Base-by-base conservation (phyloP, 2,797 vertebrate genomes). In the Ptychobarbus kaznakovi region DNA sequence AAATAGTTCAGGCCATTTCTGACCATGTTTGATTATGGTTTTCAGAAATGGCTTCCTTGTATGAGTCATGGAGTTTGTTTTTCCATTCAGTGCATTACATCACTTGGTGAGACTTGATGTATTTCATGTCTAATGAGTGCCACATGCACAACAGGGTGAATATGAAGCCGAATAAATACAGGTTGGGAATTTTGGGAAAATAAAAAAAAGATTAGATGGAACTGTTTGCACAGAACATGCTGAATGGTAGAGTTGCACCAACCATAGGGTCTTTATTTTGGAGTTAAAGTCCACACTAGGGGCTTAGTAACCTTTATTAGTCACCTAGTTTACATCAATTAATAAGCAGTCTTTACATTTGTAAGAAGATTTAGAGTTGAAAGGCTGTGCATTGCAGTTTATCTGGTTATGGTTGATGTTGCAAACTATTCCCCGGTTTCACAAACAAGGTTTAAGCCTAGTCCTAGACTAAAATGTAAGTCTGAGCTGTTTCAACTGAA, bases 41-140 rank as follows among this genome's bases (percentile, higher is more conserved):
- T 66, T 75, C 42, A 83, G 76, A 76, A 83, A 76, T 53, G 61
- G 46, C 61, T 53, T 56, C 61, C 22, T 83, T 83, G 15, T n/a
- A 53, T 77, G n/a, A 77, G 73, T 77, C 82, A 68, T 77, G 28
- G 25, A 77, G 66, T 58, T 81, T 81, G 86, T 42, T 84, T 66
- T 66, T 77, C 51, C 56, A 42, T 84, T 53, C 32, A n/a, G 13
- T 73, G 15, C 72, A 63, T 65, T 86, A 35, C 74, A 70, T 82
- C 65, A 51, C 22, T 61, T 76, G 65, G 65, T 81, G 20, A 69
- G 65, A 81, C 32, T 68, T 68, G 8, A 38, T 38, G 46, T 42
- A 76, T 66, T 75, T 35, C 2, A 53, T 77, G 76, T 18, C 51
- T 78, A 68, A 68, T 20, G 35, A 74, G 32, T 76, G 58, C 20